Conservation (phyloP, 2,113 vertebrate species). For the Apistogramma diplotaenia region DNA sequence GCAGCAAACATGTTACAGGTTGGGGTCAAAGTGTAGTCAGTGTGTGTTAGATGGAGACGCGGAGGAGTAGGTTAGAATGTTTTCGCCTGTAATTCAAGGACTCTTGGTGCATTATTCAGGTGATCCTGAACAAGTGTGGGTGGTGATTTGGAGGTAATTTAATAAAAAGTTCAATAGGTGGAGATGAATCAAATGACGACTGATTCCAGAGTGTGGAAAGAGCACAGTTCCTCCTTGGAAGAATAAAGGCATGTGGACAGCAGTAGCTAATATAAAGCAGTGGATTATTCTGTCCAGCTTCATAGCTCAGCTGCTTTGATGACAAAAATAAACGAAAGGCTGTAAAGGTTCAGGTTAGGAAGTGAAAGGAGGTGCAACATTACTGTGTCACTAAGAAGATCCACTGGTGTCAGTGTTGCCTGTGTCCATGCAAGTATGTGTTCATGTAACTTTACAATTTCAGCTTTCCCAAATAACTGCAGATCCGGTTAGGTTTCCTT, state of each 20-base stretch:
- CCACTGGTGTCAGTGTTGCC: neutral
- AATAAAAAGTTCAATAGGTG: neutral
- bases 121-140: neutral
- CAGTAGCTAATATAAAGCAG: neutral
- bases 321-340: conserved; percentile 8
- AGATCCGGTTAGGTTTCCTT: neutral
- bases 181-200: neutral
- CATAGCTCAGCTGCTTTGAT: neutral
- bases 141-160: neutral
- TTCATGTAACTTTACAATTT: neutral
- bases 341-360: neutral
- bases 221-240: neutral
- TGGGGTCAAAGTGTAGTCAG: conserved; percentile 22
- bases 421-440: neutral
- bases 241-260: conserved; percentile 32
- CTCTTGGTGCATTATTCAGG: neutral
- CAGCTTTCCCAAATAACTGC: neutral
- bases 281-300: neutral
- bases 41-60: neutral
- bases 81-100: neutral
- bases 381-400: neutral
- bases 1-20: conserved; percentile 10
- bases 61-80: neutral
- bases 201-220: neutral
- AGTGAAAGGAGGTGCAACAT: neutral